These are phyloP conservation scores for Mamestra configurata DNA, from an alignment of 1,140 invertebrate genomes.

Conservation along the genomic window DNA sequence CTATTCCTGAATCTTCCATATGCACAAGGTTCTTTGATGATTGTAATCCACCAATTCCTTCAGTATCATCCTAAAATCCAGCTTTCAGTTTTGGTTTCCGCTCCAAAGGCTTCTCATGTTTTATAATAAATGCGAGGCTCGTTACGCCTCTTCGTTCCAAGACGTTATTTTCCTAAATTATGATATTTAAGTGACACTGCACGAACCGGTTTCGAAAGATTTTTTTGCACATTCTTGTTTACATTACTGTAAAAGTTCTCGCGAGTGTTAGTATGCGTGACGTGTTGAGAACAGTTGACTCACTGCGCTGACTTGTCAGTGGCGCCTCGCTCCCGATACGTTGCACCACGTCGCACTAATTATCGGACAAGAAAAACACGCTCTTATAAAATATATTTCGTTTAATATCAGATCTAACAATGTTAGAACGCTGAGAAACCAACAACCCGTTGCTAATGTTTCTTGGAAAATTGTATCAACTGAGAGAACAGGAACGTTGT, in stretches of 20 bases:
- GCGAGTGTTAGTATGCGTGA: background rate
- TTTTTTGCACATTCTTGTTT: background rate
- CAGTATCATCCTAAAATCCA: background rate
- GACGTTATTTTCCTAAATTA: background rate
- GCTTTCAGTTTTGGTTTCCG: background rate
- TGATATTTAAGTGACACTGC: background rate
- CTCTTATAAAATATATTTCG: background rate
- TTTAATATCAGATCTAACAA: background rate
- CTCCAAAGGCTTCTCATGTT: too few relatives aligned
- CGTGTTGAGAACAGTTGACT: background rate
- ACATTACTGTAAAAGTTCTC: background rate
- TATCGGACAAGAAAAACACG: conserved; percentile 28
- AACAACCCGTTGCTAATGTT: background rate
- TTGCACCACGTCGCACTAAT: conserved; percentile 42
- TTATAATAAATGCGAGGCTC: background rate
- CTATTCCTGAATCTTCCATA: too few relatives aligned
- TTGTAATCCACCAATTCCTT: background rate
- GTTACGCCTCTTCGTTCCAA: background rate
- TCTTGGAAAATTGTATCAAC: background rate
- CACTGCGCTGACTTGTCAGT: background rate
- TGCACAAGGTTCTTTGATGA: too few relatives aligned
- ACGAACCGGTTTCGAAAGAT: background rate
- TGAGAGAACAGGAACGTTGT: background rate
- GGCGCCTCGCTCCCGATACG: conserved; percentile 3
- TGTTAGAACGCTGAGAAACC: background rate